These are phyloP conservation scores for Diaperis boleti DNA, from an alignment of 2,888 invertebrate genomes.

Conservation along the genomic window DNA sequence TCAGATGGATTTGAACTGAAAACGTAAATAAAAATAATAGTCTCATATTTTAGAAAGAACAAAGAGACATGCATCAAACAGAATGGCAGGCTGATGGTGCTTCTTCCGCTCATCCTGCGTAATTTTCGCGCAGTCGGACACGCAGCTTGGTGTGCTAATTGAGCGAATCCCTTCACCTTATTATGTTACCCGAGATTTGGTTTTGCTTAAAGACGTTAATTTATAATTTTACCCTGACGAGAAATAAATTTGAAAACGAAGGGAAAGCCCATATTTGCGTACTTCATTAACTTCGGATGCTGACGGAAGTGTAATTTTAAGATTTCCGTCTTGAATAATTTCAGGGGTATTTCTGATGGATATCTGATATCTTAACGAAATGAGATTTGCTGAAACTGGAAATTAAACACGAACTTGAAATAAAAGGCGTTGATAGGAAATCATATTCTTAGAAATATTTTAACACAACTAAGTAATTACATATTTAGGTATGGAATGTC, in stretches of 20 bases:
- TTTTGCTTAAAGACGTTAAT: constrained; percentile 45
- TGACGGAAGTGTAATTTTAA: constrained; percentile 8
- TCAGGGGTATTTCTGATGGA: not conserved
- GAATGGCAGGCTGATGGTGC: constrained; percentile 25
- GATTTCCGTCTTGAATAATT: not conserved
- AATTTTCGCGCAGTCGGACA: constrained; percentile 45
- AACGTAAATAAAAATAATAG: not conserved
- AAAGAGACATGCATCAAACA: constrained; percentile 25
- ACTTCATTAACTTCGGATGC: constrained; percentile 12
- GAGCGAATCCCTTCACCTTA: constrained; percentile 50
- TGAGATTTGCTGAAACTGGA: too few species aligned
- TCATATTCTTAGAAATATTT: too few species aligned
- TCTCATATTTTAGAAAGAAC: constrained; percentile 3
- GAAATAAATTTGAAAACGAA: constrained; percentile 36
- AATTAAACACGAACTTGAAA: too few species aligned
- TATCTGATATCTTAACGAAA: too few species aligned
- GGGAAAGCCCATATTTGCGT: constrained; percentile 16
- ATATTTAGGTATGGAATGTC: too few species aligned
- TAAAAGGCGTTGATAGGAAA: too few species aligned
- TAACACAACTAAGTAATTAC: too few species aligned
- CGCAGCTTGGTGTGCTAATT: constrained; percentile 50
- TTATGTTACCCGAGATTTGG: constrained; percentile 49
- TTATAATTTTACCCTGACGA: constrained; percentile 39
- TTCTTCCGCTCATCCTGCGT: constrained; percentile 36
- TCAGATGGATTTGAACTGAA: not conserved